Conservation (phyloP, 1,140 invertebrate species). For the Cydia amplana region DNA sequence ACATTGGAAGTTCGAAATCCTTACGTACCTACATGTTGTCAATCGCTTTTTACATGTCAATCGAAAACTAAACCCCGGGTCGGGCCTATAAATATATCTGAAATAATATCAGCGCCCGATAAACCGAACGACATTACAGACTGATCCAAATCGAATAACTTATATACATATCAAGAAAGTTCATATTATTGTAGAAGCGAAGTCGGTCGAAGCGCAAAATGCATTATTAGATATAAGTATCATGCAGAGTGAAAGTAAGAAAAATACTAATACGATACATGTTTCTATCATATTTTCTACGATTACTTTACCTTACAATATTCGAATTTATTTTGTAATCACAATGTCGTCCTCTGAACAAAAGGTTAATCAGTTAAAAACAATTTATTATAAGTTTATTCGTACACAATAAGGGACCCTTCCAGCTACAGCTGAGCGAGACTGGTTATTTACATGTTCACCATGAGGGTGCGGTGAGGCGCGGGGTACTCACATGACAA, state of each 20-base stretch:
- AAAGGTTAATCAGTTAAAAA: not conserved
- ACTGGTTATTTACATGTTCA: not conserved
- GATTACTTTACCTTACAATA: constrained; percentile 3
- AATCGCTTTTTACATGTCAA: not conserved
- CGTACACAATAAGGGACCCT: not conserved
- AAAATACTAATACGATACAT: constrained; percentile 26
- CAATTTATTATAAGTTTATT: not conserved
- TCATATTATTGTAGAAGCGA: constrained; percentile 39
- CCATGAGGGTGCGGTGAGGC: not conserved
- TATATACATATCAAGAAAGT: constrained; percentile 15
- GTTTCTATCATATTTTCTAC: constrained; percentile 23
- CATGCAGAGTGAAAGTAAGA: constrained; percentile 31
- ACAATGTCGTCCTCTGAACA: constrained; percentile 9
- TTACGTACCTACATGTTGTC: too few species aligned
- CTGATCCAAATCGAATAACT: constrained; percentile 48
- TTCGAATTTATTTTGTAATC: not conserved
- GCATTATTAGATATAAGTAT: constrained; percentile 36
- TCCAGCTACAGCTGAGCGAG: not conserved
- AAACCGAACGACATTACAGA: constrained; percentile 40
- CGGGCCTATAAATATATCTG: not conserved
- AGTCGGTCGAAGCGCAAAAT: constrained; percentile 50
- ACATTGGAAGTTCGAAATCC: too few species aligned
- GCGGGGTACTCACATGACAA: constrained; percentile 48
- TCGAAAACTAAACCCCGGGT: not conserved
- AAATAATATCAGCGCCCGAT: not conserved